phyloP scores from a whole-genome alignment of 2,888 invertebrate species.

The Andrena haemorrhoa region DNA sequence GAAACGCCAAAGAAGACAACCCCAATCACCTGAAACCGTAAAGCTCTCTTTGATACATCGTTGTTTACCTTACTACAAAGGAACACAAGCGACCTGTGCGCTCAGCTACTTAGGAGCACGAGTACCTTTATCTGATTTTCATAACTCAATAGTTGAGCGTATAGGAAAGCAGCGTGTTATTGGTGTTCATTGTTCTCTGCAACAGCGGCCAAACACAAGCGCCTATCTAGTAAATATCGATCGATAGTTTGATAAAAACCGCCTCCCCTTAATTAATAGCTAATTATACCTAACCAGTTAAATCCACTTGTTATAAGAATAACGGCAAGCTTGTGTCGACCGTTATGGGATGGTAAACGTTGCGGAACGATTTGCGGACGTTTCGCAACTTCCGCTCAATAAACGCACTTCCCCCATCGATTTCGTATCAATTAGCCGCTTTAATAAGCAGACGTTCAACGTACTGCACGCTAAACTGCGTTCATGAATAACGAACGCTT shows the following conservation, averaged over 20 bases:
- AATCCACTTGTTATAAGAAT: slow-evolving; percentile 55
- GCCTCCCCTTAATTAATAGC: slow-evolving; percentile 52
- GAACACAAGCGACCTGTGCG: too few relatives aligned
- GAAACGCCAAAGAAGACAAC: neutral
- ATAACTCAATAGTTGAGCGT: neutral
- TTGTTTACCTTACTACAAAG: too few relatives aligned
- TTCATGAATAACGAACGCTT: slow-evolving; percentile 1
- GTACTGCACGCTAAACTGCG: neutral
- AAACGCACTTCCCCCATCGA: slow-evolving; percentile 52
- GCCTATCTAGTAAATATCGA: slow-evolving; percentile 9
- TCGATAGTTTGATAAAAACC: slow-evolving; percentile 26
- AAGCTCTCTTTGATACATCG: neutral
- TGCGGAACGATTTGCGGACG: slow-evolving; percentile 66
- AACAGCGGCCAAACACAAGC: neutral
- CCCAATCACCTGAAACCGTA: neutral
- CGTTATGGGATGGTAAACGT: slow-evolving; percentile 61
- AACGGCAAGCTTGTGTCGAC: slow-evolving; percentile 50
- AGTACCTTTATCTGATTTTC: neutral
- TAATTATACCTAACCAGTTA: slow-evolving; percentile 62
- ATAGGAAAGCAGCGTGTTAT: neutral
- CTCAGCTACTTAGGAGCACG: too few relatives aligned
- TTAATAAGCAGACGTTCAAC: slow-evolving; percentile 26
- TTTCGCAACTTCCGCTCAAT: slow-evolving; percentile 69
- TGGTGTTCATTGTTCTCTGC: neutral
- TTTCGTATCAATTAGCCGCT: slow-evolving; percentile 45